Evolutionary conservation across 2,113 vertebrate species (phyloP).

Genomic region (Mixornis gularis): DNA sequence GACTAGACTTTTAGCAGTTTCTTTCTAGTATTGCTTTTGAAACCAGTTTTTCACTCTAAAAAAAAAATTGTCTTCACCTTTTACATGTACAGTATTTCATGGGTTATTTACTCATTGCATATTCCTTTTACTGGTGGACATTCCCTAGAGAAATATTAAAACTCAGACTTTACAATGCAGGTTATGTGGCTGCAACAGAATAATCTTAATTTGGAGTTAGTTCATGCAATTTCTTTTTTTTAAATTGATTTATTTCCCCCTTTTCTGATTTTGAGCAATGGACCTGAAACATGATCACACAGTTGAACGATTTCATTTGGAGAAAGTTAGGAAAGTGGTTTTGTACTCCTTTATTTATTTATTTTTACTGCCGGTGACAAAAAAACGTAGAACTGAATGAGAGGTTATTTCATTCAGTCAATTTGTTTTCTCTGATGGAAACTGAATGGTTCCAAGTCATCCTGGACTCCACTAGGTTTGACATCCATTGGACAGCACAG

Average conservation of each 20-base stretch:
- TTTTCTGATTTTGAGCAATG: not conserved
- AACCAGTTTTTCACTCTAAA: not conserved
- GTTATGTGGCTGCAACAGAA: not conserved
- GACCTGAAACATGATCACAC: not conserved
- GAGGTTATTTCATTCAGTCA: conserved; percentile 40
- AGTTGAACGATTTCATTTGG: not conserved
- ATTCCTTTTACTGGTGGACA: not conserved
- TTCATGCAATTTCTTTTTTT: not conserved
- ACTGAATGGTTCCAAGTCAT: conserved; percentile 35
- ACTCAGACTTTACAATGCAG: not conserved
- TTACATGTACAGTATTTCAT: not conserved
- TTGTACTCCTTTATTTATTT: not conserved
- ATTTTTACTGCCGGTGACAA: conserved; percentile 6
- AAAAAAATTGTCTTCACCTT: not conserved
- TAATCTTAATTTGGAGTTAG: not conserved
- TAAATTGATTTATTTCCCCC: not conserved
- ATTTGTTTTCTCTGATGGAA: conserved; percentile 35
- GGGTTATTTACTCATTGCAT: not conserved
- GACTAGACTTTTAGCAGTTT: not conserved
- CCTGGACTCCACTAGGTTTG: conserved; percentile 16
- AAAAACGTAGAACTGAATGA: conserved; percentile 35
- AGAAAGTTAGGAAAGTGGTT: not conserved
- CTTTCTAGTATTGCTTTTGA: not conserved
- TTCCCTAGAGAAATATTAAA: not conserved
- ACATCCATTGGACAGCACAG: conserved; percentile 11